Conservation (phyloP, 2,797 vertebrate species). For the Loriculus beryllinus region DNA sequence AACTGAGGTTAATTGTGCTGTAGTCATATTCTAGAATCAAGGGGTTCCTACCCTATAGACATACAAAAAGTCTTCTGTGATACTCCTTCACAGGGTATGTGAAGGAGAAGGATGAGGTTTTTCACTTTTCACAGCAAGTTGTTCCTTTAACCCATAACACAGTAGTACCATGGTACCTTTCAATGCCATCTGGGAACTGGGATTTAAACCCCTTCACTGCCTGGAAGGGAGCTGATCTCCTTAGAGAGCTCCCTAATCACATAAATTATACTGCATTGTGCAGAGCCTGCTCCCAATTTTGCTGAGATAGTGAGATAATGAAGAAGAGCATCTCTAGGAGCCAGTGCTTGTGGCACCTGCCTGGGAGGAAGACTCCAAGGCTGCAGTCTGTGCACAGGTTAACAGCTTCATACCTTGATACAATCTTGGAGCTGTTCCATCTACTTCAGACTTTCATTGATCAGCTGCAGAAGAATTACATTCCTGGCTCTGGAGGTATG, state of each 20-base stretch:
- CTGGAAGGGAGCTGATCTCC: background rate
- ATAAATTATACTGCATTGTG: background rate
- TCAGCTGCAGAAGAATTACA: background rate
- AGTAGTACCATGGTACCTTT: background rate
- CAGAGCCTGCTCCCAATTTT: background rate
- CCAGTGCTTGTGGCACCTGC: background rate
- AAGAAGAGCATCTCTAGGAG: background rate
- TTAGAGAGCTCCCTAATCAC: background rate
- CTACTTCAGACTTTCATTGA: background rate
- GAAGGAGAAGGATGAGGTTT: background rate
- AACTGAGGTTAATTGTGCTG: background rate
- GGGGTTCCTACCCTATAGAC: background rate
- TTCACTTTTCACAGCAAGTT: background rate
- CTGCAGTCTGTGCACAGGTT: fast-evolving
- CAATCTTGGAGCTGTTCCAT: background rate
- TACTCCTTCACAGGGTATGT: background rate
- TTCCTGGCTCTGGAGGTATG: background rate
- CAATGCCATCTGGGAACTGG: background rate
- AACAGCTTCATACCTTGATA: background rate
- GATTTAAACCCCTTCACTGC: background rate
- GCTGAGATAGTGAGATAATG: background rate
- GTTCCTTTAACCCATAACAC: fast-evolving
- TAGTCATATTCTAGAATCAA: background rate
- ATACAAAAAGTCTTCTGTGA: background rate
- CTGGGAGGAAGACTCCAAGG: background rate